Evolutionary conservation across 2,113 vertebrate genomes (phyloP).

Genomic region (Prunella himalayana): DNA sequence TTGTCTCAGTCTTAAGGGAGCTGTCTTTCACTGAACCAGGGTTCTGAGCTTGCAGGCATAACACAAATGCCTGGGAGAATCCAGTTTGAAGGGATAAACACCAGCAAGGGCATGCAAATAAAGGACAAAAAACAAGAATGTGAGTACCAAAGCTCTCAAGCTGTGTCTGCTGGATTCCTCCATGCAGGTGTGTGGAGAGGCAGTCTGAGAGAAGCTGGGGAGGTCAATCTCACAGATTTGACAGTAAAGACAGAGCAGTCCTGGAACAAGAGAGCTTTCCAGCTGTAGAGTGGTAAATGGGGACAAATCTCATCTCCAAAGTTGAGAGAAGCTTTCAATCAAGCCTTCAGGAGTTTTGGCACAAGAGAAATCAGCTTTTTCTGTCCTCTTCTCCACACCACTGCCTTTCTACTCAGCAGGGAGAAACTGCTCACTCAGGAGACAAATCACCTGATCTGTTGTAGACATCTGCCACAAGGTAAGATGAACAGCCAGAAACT

Average conservation of each 20-base stretch:
- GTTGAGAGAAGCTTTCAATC: background rate
- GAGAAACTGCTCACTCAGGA: background rate
- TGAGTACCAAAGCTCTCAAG: background rate
- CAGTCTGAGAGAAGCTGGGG: background rate
- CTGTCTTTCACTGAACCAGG: background rate
- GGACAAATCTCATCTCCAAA: background rate
- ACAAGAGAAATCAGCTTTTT: background rate
- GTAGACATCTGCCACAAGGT: background rate
- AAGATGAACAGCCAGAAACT: background rate
- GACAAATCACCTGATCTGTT: background rate
- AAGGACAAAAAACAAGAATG: background rate
- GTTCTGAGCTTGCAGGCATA: background rate
- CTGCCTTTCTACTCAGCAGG: background rate
- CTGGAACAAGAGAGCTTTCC: background rate
- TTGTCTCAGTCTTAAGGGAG: constrained; percentile 25
- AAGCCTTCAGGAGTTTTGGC: background rate
- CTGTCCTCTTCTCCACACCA: background rate
- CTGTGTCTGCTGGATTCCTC: background rate
- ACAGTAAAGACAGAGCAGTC: background rate
- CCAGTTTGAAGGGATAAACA: background rate
- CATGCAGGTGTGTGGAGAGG: background rate
- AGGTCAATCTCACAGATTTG: background rate
- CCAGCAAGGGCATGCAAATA: background rate
- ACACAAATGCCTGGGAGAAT: constrained; percentile 11
- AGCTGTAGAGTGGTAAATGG: background rate